Evolutionary conservation across 2,888 invertebrate genomes (phyloP).

Genomic region (Patella ulyssiponensis): DNA sequence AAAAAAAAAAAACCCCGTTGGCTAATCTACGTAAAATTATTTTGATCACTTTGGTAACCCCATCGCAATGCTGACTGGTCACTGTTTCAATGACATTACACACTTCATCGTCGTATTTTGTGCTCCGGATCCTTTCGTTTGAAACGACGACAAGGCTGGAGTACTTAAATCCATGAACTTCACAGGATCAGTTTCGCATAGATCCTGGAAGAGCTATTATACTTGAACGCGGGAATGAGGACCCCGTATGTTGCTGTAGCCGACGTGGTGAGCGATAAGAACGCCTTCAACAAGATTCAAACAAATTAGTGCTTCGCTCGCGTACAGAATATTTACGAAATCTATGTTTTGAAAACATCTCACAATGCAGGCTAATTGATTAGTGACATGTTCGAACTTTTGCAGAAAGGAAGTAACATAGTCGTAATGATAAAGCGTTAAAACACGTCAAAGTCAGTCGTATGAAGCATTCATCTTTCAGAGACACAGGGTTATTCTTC

Average conservation of each 20-base stretch:
- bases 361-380: background rate
- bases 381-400: background rate
- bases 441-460: too few species aligned
- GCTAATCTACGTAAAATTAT: background rate
- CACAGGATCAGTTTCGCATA: background rate
- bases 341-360: background rate
- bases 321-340: background rate
- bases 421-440: too few species aligned
- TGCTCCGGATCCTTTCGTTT: background rate
- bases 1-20: too few species aligned
- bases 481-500: conserved; percentile 19
- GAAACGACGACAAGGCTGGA: background rate
- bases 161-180: background rate
- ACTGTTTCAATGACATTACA: background rate
- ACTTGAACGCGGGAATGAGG: background rate
- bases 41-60: background rate
- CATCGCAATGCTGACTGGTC: background rate
- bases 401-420: background rate
- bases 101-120: background rate
- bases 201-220: background rate
- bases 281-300: background rate
- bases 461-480: conserved; percentile 18
- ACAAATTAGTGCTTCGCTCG: background rate
- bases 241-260: background rate
- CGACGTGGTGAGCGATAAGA: background rate